A percentile compares a stretch with the other conserved stretches of the same genome.
Conservation (phyloP, 2,888 invertebrate genomes). For the Temnothorax ravouxi region DNA sequence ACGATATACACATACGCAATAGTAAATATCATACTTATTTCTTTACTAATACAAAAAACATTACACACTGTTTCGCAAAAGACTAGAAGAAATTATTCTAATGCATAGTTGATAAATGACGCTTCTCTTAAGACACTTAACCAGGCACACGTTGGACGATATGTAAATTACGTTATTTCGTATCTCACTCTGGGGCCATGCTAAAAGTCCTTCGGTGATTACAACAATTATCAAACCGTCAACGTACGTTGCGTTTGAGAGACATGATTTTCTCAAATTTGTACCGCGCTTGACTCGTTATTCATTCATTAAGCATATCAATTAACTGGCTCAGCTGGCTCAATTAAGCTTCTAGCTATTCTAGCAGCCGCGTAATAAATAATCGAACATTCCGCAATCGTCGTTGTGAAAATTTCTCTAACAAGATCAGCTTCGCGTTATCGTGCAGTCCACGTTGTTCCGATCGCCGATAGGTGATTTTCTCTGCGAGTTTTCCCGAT, state of each 20-base stretch:
- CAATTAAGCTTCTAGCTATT: constrained; percentile 30
- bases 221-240: constrained; percentile 5
- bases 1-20: constrained; percentile 72
- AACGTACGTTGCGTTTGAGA: not conserved
- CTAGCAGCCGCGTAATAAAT: constrained; percentile 38
- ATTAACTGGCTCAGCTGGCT: constrained; percentile 12
- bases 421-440: constrained; percentile 58
- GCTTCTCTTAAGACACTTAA: constrained; percentile 66
- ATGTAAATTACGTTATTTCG: constrained; percentile 24
- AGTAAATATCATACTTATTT: constrained; percentile 83
- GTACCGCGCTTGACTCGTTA: constrained; percentile 9
- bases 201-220: not conserved
- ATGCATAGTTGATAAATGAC: constrained; percentile 77
- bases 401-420: constrained; percentile 45
- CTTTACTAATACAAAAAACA: constrained; percentile 85
- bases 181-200: not conserved
- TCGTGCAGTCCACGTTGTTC: not conserved
- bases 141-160: constrained; percentile 64
- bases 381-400: constrained; percentile 15
- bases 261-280: not conserved
- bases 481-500: constrained; percentile 11
- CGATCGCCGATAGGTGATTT: not conserved
- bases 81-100: constrained; percentile 80
- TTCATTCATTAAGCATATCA: constrained; percentile 25
- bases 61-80: constrained; percentile 80